Conservation (phyloP, 2,797 vertebrate genomes). For the Pygocentrus nattereri region DNA sequence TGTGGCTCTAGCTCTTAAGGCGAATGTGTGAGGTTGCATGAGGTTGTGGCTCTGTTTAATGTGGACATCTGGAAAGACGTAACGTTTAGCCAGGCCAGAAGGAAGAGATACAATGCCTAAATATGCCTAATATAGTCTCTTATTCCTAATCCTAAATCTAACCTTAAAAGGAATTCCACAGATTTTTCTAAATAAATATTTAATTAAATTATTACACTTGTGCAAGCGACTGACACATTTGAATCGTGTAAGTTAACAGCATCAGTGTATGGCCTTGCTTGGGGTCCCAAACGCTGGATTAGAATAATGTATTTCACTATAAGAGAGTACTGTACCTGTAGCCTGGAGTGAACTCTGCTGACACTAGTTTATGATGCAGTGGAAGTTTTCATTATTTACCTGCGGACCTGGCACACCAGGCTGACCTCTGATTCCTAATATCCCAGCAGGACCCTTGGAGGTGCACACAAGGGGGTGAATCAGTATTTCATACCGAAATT, state of each 20-base stretch:
- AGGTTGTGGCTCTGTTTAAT: background rate
- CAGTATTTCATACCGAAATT: background rate
- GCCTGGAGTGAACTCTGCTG: background rate
- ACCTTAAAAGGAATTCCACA: too few relatives aligned
- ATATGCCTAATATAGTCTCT: too few relatives aligned
- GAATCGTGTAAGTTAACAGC: too few relatives aligned
- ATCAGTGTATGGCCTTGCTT: too few relatives aligned
- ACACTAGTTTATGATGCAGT: background rate
- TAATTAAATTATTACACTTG: too few relatives aligned
- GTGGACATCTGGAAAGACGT: conserved; percentile 14
- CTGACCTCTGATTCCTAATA: conserved; percentile 75
- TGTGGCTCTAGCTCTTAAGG: background rate
- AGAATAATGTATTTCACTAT: too few relatives aligned
- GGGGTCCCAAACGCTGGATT: too few relatives aligned
- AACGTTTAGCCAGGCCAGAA: too few relatives aligned
- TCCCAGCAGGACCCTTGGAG: conserved; percentile 79
- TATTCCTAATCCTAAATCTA: background rate
- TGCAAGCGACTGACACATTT: too few relatives aligned
- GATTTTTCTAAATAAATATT: too few relatives aligned
- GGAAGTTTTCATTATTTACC: conserved; percentile 68
- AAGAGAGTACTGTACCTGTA: background rate
- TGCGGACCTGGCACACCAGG: conserved; percentile 75
- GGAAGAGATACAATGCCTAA: too few relatives aligned
- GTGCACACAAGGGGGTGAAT: conserved; percentile 15
- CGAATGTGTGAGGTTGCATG: background rate